Percentiles rank a stretch among this genome's conserved stretches.
Conservation (phyloP, 1,140 invertebrate species). For the Orchesella cincta region DNA sequence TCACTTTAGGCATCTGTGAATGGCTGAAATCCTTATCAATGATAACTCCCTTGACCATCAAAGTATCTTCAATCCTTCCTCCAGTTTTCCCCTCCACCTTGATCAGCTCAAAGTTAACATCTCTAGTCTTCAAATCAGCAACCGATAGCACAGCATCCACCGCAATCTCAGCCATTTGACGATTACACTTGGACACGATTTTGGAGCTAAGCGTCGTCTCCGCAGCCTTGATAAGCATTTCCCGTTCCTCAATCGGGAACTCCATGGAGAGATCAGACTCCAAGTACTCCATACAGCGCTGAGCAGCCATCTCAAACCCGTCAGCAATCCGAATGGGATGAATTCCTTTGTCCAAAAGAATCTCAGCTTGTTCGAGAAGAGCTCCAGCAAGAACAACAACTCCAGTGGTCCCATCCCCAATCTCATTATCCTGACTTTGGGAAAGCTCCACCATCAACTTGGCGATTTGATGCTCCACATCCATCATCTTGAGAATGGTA, state of each 20-base stretch:
- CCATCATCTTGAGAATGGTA: conserved; percentile 99
- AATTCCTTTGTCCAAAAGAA: conserved; percentile 84
- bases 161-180: conserved; percentile 98
- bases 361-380: conserved; percentile 91
- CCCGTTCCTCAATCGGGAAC: conserved; percentile 81
- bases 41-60: conserved; percentile 94
- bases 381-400: conserved; percentile 93
- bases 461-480: conserved; percentile 97
- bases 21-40: conserved; percentile 99
- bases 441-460: conserved; percentile 97
- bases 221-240: conserved; percentile 89
- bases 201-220: conserved; percentile 99
- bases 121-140: conserved; percentile 87
- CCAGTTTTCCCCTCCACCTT: conserved; percentile 99
- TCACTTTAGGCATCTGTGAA: conserved; percentile 97
- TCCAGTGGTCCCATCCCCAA: conserved; percentile 98
- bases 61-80: conserved; percentile 93
- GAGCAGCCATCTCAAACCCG: conserved; percentile 96
- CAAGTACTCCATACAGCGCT: conserved; percentile 82
- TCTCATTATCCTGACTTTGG: conserved; percentile 99
- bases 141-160: conserved; percentile 94
- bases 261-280: conserved; percentile 80
- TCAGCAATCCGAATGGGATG: conserved; percentile 99
- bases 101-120: conserved; percentile 99
- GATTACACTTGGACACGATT: conserved; percentile 90